A percentile compares a stretch with the other conserved stretches of the same genome.
phyloP scores from a whole-genome alignment of 2,888 invertebrate genomes.

The Aplocera efformata region DNA sequence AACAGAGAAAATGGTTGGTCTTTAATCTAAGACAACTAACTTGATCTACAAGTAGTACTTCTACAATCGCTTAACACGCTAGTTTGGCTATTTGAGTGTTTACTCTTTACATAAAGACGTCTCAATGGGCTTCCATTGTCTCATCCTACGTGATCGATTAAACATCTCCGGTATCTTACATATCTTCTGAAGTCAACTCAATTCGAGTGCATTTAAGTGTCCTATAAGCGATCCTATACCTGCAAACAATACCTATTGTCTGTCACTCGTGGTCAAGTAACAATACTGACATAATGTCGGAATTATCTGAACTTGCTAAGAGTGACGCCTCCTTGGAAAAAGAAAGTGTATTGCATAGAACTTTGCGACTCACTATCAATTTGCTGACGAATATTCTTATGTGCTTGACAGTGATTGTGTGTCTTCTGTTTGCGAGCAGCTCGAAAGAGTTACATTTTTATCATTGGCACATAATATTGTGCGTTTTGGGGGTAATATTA shows the following conservation, averaged over 20 bases:
- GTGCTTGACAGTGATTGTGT: constrained; percentile 38
- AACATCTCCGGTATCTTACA: constrained; percentile 10
- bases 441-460: constrained; percentile 23
- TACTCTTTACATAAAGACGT: background rate
- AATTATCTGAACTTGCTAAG: constrained; percentile 9
- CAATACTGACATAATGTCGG: constrained; percentile 25
- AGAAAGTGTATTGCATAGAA: constrained; percentile 28
- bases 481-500: constrained; percentile 48
- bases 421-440: constrained; percentile 36
- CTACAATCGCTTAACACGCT: background rate
- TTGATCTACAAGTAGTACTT: too few relatives aligned
- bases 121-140: constrained; percentile 8
- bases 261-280: constrained; percentile 19
- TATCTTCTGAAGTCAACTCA: constrained; percentile 9
- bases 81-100: too few relatives aligned
- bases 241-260: constrained; percentile 22
- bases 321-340: constrained; percentile 5
- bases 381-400: constrained; percentile 37
- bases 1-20: too few relatives aligned
- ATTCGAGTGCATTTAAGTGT: constrained; percentile 9
- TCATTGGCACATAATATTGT: constrained; percentile 41
- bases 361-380: constrained; percentile 35
- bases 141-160: constrained; percentile 23
- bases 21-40: too few relatives aligned
- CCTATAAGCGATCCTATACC: constrained; percentile 11